A percentile compares a stretch with the other conserved stretches of the same genome.
Conservation (phyloP, 1,140 invertebrate species). For the Sitophilus oryzae region DNA sequence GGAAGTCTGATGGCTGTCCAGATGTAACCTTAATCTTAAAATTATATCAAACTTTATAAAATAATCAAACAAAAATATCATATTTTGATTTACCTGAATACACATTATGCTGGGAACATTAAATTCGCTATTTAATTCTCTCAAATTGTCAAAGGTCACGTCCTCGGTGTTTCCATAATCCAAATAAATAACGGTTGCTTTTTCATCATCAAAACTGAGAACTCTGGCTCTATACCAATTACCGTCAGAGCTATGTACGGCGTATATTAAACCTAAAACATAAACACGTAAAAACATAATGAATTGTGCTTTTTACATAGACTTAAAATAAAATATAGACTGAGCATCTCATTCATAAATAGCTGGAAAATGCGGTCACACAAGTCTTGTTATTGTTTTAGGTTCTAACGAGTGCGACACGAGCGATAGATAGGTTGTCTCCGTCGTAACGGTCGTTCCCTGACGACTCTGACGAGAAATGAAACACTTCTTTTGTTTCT, state of each 20-base stretch:
- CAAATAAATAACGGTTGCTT: constrained; percentile 56
- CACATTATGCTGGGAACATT: constrained; percentile 29
- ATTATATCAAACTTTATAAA: constrained; percentile 4
- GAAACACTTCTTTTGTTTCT: too few relatives aligned
- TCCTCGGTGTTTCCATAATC: constrained; percentile 73
- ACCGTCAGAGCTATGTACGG: constrained; percentile 52
- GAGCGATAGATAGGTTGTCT: too few relatives aligned
- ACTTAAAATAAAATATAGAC: too few relatives aligned
- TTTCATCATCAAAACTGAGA: constrained; percentile 43
- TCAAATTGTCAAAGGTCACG: constrained; percentile 37
- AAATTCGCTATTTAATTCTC: constrained; percentile 30
- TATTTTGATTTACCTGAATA: constrained; percentile 28
- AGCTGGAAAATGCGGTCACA: too few relatives aligned
- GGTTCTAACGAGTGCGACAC: too few relatives aligned
- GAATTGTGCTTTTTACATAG: too few relatives aligned
- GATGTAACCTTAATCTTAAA: constrained; percentile 19
- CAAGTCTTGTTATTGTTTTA: too few relatives aligned
- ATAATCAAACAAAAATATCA: constrained; percentile 1
- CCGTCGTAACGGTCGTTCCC: too few relatives aligned
- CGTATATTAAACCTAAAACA: constrained; percentile 48
- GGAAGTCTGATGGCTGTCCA: constrained; percentile 10
- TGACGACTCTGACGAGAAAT: too few relatives aligned
- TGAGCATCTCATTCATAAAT: too few relatives aligned
- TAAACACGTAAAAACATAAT: too few relatives aligned
- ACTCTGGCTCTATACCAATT: constrained; percentile 66